Conservation (phyloP, 2,888 invertebrate genomes). For the Nasonovia ribisnigri region DNA sequence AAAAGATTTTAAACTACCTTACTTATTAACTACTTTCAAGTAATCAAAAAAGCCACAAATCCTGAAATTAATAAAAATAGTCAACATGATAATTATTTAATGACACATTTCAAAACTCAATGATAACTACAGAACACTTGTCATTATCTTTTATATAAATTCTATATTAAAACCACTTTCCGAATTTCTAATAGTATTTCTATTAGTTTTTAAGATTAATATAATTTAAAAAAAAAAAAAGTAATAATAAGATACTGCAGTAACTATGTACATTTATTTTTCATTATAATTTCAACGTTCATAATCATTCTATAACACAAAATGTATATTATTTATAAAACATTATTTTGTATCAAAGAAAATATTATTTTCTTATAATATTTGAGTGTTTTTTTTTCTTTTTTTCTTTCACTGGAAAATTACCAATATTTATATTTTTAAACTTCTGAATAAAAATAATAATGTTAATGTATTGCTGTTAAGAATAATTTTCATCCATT, state of each 20-base stretch:
- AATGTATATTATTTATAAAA: neutral
- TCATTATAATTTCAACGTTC: neutral
- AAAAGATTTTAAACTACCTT: no score
- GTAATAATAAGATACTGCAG: neutral
- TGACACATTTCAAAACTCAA: no score
- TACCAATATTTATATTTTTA: neutral
- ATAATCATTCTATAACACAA: neutral
- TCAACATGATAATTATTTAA: no score
- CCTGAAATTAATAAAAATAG: no score
- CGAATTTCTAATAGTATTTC: no score
- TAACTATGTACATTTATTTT: neutral
- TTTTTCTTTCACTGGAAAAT: neutral
- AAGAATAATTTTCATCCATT: neutral
- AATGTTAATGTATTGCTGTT: neutral
- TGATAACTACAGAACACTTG: no score
- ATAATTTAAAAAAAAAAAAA: neutral
- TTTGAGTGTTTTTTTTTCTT: no score
- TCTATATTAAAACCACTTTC: no score
- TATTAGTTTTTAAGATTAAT: no score
- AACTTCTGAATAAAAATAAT: neutral
- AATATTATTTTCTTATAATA: neutral
- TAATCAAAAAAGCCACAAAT: no score
- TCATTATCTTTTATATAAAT: no score
- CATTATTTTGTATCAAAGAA: neutral
- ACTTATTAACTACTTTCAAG: no score